A percentile compares a stretch with the other conserved stretches of the same genome.
Evolutionary conservation across 2,797 vertebrate genomes (phyloP).

Genomic region (Galago senegalensis): DNA sequence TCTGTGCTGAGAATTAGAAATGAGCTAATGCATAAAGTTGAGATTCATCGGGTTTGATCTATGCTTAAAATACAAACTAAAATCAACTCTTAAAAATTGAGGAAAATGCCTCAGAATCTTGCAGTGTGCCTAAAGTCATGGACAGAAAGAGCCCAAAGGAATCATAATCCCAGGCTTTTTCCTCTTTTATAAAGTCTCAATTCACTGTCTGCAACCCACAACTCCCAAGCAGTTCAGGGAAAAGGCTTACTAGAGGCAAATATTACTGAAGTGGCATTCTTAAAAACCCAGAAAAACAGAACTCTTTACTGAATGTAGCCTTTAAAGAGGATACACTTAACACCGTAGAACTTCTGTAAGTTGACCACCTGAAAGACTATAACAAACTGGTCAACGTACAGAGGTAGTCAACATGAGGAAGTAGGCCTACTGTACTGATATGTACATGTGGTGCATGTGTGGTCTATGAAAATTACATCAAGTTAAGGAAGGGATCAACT

Average conservation of each 20-base stretch:
- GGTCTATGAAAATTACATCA: too few species aligned
- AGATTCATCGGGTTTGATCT: not conserved
- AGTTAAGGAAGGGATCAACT: too few species aligned
- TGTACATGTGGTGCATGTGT: too few species aligned
- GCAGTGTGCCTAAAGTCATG: not conserved
- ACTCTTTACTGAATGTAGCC: not conserved
- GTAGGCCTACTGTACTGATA: too few species aligned
- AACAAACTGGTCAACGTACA: too few species aligned
- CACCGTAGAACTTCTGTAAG: too few species aligned
- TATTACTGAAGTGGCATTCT: not conserved
- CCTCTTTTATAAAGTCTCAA: not conserved
- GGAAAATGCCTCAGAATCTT: conserved; percentile 6
- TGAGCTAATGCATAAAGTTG: not conserved
- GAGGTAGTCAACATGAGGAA: too few species aligned
- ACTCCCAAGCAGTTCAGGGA: not conserved
- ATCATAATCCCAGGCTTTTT: not conserved
- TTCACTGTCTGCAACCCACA: not conserved
- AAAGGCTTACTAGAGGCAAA: not conserved
- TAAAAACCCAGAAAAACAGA: not conserved
- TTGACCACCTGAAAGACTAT: too few species aligned
- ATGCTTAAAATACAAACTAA: conserved; percentile 15
- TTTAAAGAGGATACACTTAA: not conserved
- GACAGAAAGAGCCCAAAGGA: not conserved
- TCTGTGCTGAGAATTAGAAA: not conserved
- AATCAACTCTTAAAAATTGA: not conserved